Evolutionary conservation across 2,113 vertebrate species (phyloP).

Genomic region (Vulpes vulpes): DNA sequence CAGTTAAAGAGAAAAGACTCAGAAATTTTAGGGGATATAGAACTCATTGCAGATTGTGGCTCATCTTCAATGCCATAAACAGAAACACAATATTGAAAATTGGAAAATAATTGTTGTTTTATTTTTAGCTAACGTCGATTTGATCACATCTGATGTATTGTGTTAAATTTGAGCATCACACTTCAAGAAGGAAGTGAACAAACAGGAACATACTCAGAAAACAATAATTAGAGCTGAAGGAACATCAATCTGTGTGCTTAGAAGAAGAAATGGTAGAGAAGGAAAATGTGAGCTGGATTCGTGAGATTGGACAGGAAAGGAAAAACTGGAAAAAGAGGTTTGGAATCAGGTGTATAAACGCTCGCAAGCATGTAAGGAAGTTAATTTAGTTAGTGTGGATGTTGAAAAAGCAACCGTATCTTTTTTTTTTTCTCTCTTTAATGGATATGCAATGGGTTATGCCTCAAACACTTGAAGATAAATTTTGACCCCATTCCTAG

Average conservation of each 20-base stretch:
- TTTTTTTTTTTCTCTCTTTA: not conserved
- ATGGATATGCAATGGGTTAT: not conserved
- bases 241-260: not conserved
- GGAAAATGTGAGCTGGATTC: not conserved
- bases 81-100: not conserved
- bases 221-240: not conserved
- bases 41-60: not conserved
- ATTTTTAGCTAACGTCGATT: not conserved
- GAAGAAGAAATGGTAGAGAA: not conserved
- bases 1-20: not conserved
- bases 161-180: slow-evolving; percentile 12
- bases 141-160: not conserved
- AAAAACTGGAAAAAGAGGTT: not conserved
- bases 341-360: not conserved
- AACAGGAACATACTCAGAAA: not conserved
- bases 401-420: slow-evolving; percentile 31
- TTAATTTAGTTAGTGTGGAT: not conserved
- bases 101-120: not conserved
- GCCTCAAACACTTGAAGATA: not conserved
- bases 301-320: not conserved
- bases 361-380: not conserved
- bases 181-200: slow-evolving; percentile 52
- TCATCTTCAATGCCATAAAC: not conserved
- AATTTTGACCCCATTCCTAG: not conserved
- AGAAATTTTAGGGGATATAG: not conserved